Percentiles rank a stretch among this genome's conserved stretches.
These are phyloP conservation scores for Acheta domesticus DNA, from an alignment of 2,888 invertebrate genomes.

Conservation along the genomic window DNA sequence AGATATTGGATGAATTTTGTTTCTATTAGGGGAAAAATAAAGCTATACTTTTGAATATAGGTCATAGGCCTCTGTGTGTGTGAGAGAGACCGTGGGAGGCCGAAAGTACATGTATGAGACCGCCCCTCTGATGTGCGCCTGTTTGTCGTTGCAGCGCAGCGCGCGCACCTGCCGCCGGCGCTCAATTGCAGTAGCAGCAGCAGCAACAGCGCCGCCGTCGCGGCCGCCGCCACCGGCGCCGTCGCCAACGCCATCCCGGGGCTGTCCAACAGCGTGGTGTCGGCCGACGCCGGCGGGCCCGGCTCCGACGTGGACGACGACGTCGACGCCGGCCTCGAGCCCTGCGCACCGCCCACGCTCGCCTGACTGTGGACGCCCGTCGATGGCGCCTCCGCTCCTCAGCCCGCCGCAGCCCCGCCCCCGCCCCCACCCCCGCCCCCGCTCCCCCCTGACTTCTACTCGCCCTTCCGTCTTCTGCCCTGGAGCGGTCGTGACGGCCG, in stretches of 20 bases:
- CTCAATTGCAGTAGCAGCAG: neutral
- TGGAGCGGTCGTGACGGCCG: neutral
- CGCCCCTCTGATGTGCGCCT: no score
- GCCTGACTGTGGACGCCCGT: neutral
- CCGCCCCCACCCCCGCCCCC: neutral
- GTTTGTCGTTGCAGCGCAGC: neutral
- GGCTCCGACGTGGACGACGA: neutral
- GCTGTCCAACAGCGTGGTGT: constrained; percentile 5
- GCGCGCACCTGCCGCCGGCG: neutral
- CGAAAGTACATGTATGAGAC: no score
- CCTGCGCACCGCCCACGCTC: neutral
- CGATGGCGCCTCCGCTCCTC: neutral
- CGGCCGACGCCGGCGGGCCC: neutral
- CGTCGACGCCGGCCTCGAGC: neutral
- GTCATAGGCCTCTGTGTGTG: no score
- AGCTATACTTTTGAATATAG: no score
- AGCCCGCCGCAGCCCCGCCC: neutral
- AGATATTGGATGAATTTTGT: no score
- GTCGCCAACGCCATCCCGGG: constrained; percentile 18
- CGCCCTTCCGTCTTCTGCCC: constrained; percentile 2
- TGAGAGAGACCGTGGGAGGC: no score
- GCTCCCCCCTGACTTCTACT: neutral
- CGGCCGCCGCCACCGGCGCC: no score
- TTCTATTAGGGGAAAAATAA: no score
- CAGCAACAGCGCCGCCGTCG: neutral